A percentile compares a stretch with the other conserved stretches of the same genome.
These are phyloP conservation scores for Protonemura montana DNA, from an alignment of 2,888 invertebrate genomes.

Conservation along the genomic window DNA sequence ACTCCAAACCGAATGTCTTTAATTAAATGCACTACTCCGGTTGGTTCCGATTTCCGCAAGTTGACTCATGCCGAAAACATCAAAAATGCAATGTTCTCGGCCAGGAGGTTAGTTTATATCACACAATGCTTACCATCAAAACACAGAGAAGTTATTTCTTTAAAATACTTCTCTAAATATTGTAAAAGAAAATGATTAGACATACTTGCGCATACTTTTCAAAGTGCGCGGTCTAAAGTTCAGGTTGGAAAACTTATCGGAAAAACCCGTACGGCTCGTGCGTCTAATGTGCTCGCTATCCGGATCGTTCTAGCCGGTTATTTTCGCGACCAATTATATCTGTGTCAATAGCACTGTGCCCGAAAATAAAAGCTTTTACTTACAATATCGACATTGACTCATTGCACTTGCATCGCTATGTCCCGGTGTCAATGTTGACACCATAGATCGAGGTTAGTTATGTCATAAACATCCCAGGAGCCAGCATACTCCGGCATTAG, in stretches of 20 bases:
- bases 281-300: no score
- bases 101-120: no score
- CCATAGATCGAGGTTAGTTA: neutral
- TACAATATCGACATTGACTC: neutral
- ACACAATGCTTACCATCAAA: no score
- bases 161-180: no score
- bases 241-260: no score
- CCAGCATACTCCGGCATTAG: neutral
- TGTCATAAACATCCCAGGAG: neutral
- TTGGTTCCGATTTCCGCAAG: neutral
- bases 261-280: no score
- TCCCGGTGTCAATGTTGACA: neutral
- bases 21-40: neutral
- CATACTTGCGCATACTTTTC: no score
- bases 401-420: neutral
- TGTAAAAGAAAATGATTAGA: no score
- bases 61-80: neutral
- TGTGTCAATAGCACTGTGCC: neutral
- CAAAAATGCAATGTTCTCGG: neutral
- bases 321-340: neutral
- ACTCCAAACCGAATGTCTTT: neutral
- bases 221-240: no score
- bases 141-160: no score
- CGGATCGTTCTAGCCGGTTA: no score
- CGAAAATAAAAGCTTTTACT: neutral